Evolutionary conservation across 2,888 invertebrate species (phyloP).

Genomic region (Cephonodes hylas): DNA sequence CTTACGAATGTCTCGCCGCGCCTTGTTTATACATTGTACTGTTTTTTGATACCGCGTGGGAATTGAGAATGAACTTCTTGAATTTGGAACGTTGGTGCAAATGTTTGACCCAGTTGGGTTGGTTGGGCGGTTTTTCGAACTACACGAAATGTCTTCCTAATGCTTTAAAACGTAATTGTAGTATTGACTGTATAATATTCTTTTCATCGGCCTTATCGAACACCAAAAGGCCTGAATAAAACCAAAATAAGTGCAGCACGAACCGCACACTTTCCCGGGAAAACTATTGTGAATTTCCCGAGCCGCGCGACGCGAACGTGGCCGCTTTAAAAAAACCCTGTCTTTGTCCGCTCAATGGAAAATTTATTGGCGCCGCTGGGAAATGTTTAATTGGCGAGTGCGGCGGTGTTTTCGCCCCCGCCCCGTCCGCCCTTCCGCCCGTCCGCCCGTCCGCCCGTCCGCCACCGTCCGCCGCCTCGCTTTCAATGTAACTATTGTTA

Average conservation of each 20-base stretch:
- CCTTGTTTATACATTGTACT: slow-evolving; percentile 8
- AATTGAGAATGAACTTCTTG: slow-evolving; percentile 47
- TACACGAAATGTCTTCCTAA: no score
- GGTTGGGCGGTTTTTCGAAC: no score
- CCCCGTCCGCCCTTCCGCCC: not conserved
- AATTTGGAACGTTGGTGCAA: not conserved
- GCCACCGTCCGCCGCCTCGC: slow-evolving; percentile 8
- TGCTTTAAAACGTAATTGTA: no score
- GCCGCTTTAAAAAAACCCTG: slow-evolving; percentile 33
- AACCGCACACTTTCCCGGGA: slow-evolving; percentile 38
- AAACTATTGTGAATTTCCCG: slow-evolving; percentile 19
- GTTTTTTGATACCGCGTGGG: slow-evolving; percentile 30
- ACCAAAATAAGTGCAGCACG: not conserved
- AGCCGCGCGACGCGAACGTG: slow-evolving; percentile 5
- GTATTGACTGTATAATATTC: no score
- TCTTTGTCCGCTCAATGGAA: slow-evolving; percentile 63
- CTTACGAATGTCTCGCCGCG: slow-evolving; percentile 46
- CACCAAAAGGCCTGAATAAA: no score
- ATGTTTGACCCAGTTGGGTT: no score
- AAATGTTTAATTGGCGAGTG: slow-evolving; percentile 41
- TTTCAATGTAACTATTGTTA: slow-evolving; percentile 22
- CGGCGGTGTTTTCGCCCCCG: slow-evolving; percentile 13
- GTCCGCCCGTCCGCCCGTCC: slow-evolving; percentile 4
- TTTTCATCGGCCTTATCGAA: no score
- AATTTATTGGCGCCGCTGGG: slow-evolving; percentile 67